Conservation (phyloP, 2,888 invertebrate genomes). For the Baccha elongata region DNA sequence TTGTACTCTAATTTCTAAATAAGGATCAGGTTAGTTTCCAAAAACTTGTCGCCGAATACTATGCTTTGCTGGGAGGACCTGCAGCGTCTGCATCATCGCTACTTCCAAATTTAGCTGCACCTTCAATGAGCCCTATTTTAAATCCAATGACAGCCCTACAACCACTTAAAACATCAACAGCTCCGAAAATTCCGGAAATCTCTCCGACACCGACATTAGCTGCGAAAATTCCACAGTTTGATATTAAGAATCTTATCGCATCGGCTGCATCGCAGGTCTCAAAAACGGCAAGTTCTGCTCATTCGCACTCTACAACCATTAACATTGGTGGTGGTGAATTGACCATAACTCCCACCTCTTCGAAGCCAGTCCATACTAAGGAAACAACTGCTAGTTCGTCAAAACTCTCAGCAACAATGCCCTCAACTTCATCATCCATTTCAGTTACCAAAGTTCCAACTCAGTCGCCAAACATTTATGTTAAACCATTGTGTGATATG, state of each 20-base stretch:
- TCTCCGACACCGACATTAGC: conserved; percentile 18
- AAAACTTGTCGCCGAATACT: conserved; percentile 75
- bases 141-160: conserved; percentile 70
- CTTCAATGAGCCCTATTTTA: conserved; percentile 53
- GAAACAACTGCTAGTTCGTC: conserved; percentile 49
- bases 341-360: conserved; percentile 75
- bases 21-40: conserved; percentile 74
- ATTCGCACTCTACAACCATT: conserved; percentile 75
- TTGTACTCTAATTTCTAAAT: background rate
- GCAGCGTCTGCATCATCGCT: conserved; percentile 50
- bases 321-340: conserved; percentile 75
- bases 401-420: conserved; percentile 55
- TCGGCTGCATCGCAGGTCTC: conserved; percentile 75
- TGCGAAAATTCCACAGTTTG: conserved; percentile 75
- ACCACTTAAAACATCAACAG: conserved; percentile 63
- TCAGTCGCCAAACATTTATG: conserved; percentile 66
- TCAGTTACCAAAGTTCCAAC: conserved; percentile 75
- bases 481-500: conserved; percentile 71
- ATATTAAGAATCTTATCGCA: conserved; percentile 75
- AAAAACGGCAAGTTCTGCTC: conserved; percentile 65
- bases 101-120: conserved; percentile 62
- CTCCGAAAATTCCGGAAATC: conserved; percentile 32
- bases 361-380: conserved; percentile 59
- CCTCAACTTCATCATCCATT: conserved; percentile 61
- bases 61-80: conserved; percentile 73